Percentiles rank a stretch among this genome's conserved stretches.
Conservation (phyloP, 1,140 invertebrate species). For the Ladona fulva region DNA sequence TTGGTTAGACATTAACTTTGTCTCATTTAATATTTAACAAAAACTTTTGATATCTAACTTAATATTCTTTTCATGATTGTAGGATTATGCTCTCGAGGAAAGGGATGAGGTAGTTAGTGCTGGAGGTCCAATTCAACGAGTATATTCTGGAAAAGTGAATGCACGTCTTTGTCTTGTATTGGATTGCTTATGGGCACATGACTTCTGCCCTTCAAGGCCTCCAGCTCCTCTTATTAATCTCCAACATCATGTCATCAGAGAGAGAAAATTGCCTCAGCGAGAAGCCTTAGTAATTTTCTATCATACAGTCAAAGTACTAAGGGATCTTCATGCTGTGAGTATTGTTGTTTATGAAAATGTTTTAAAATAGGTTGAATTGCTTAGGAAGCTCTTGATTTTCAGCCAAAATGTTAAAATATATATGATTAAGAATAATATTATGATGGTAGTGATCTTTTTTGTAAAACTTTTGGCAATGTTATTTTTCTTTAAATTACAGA, state of each 20-base stretch:
- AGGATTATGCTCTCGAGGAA: constrained; percentile 65
- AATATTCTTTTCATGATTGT: constrained; percentile 24
- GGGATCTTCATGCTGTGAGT: constrained; percentile 61
- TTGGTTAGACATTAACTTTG: too few species aligned
- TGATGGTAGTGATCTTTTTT: too few species aligned
- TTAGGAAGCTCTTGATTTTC: too few species aligned
- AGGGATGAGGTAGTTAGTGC: constrained; percentile 33
- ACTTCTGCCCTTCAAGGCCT: constrained; percentile 50
- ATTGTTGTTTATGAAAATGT: too few species aligned
- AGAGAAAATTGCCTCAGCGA: constrained; percentile 66
- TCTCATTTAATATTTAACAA: too few species aligned
- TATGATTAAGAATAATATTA: too few species aligned
- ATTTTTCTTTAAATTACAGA: constrained; percentile 40
- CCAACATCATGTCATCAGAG: constrained; percentile 73
- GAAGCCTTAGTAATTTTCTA: constrained; percentile 69
- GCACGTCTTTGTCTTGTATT: constrained; percentile 63
- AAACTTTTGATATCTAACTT: not conserved
- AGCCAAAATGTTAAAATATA: too few species aligned
- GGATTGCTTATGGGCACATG: constrained; percentile 66
- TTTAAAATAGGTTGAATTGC: too few species aligned
- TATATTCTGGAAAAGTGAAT: constrained; percentile 49
- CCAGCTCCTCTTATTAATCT: constrained; percentile 63
- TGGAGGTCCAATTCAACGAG: constrained; percentile 35
- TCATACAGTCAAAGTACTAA: constrained; percentile 65
- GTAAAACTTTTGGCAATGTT: not conserved